phyloP scores from a whole-genome alignment of 2,797 vertebrate species.

The Bufotes viridis region DNA sequence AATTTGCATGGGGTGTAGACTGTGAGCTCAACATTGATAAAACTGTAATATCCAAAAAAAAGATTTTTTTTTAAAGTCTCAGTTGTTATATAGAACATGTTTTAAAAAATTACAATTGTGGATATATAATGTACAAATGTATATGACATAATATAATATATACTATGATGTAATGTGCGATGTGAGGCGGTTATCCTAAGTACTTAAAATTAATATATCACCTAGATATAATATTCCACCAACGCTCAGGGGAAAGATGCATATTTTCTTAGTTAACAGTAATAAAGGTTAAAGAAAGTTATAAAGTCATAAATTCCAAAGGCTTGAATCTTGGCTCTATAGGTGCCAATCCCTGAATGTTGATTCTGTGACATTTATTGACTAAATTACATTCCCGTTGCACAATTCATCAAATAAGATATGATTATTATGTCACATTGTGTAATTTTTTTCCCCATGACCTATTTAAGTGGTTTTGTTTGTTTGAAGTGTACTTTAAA shows the following conservation, averaged over 20 bases:
- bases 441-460: background rate
- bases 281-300: background rate
- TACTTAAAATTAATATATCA: background rate
- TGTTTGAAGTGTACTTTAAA: background rate
- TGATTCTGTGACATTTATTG: background rate
- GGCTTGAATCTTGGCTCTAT: background rate
- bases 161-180: background rate
- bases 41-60: conserved; percentile 33
- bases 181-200: too few relatives aligned
- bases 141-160: background rate
- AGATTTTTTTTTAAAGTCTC: background rate
- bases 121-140: background rate
- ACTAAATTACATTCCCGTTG: background rate
- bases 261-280: background rate
- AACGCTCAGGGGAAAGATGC: background rate
- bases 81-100: background rate
- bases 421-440: background rate
- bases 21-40: conserved; percentile 17
- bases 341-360: background rate
- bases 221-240: background rate
- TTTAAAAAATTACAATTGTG: background rate
- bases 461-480: background rate
- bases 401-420: background rate
- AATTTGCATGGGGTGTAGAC: conserved; percentile 42
- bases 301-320: background rate